These are phyloP conservation scores for Caenorhabditis macrosperma DNA, from an alignment of 2,888 invertebrate species.

Conservation along the genomic window DNA sequence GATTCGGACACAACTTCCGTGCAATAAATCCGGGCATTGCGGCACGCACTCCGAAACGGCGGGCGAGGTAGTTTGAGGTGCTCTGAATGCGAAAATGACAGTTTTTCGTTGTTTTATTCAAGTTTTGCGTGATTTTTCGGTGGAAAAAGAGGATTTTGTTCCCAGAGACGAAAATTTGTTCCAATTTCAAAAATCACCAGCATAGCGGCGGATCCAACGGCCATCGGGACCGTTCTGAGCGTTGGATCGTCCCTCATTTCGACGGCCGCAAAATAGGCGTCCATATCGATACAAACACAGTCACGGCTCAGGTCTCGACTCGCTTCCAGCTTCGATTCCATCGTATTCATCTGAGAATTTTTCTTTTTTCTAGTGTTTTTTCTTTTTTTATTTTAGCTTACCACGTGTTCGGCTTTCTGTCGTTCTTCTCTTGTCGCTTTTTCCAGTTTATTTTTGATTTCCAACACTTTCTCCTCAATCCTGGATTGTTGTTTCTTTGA, in stretches of 20 bases:
- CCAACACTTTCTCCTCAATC: slow-evolving; percentile 81
- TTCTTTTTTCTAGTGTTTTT: neutral
- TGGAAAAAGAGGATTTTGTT: slow-evolving; percentile 1
- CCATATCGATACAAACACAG: slow-evolving; percentile 82
- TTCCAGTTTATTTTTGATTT: slow-evolving; percentile 57
- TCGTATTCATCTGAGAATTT: slow-evolving; percentile 81
- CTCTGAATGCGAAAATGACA: slow-evolving; percentile 80
- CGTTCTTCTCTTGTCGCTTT: slow-evolving; percentile 57
- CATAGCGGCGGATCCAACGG: slow-evolving; percentile 84
- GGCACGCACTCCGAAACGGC: slow-evolving; percentile 84
- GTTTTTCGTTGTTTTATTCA: too few species aligned
- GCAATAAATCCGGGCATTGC: slow-evolving; percentile 85
- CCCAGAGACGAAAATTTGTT: neutral
- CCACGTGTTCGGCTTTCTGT: slow-evolving; percentile 59
- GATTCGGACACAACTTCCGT: slow-evolving; percentile 83
- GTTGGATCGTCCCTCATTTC: slow-evolving; percentile 83
- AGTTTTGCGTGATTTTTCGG: too few species aligned
- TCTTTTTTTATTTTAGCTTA: slow-evolving; percentile 20
- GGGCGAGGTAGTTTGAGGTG: slow-evolving; percentile 84
- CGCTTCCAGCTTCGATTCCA: slow-evolving; percentile 81
- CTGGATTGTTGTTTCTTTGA: slow-evolving; percentile 82
- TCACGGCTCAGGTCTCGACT: slow-evolving; percentile 81
- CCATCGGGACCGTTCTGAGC: slow-evolving; percentile 83
- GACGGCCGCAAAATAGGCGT: slow-evolving; percentile 83
- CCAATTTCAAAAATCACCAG: slow-evolving; percentile 80